Evolutionary conservation across 2,888 invertebrate genomes (phyloP), one percentile per base, ranked within the genome.

Genomic region (Nasonovia ribisnigri): DNA sequence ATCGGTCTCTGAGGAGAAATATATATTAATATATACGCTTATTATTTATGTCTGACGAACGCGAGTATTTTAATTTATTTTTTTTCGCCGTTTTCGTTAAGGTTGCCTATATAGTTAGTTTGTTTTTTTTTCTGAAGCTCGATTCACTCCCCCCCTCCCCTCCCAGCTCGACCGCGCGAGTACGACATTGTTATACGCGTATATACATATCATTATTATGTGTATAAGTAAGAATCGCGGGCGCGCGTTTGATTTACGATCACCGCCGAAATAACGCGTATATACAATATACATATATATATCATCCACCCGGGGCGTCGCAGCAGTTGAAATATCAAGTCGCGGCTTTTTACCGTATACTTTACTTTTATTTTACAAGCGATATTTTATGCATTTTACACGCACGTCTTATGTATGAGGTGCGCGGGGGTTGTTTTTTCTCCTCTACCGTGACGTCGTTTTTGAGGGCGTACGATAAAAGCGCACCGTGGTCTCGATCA

Each of bases 1-100:
- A 95, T 95, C 95, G 95, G 95, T 95, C 95, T 95, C 95, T 77
- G 95, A 95, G 95, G 95, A 95, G 95, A 95, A 95, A 95, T 95
- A 95, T 95, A 95, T 95, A 95, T 95, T 95, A 43, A 36, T 88
- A 92, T 92, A 57, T 36, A 46, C 20, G 87, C 88, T 29, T 51
- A 43, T 29, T 77, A 77, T 77, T 77, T 77, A 77, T 77, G 77
- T 77, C 77, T 20, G 77, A 77, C 54, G 26, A 46, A n/a, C 46
- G 57, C 46, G 86, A 87, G 67, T 67, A 67, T 84, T 91, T 86
- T 8, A n/a, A 67, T 90, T 60, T 90, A 46, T 48, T 84, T 77
- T 36, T 84, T 51, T 36, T 42, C 36, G 8, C 77, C 20, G 77
- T 29, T 46, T 57, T n/a, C 36, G 57, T 84, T 77, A 77, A 77